These are phyloP conservation scores for Gouania willdenowi DNA, from an alignment of 2,797 vertebrate species.

Conservation along the genomic window DNA sequence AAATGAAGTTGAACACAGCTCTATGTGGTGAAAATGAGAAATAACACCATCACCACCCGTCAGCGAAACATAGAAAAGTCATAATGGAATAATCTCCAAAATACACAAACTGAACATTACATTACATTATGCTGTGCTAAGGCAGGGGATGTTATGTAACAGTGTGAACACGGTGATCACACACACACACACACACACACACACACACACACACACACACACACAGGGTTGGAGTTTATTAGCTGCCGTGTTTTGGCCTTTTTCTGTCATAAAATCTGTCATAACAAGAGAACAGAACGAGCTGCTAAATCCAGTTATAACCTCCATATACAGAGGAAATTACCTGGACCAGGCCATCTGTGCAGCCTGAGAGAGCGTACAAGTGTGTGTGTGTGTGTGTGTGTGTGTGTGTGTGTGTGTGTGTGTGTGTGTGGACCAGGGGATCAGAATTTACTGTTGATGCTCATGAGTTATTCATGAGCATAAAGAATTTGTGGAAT, in stretches of 20 bases:
- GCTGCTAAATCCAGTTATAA: constrained; percentile 78
- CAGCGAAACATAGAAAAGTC: constrained; percentile 44
- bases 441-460: constrained; percentile 45
- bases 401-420: neutral
- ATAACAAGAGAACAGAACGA: constrained; percentile 74
- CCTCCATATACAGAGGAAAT: constrained; percentile 72
- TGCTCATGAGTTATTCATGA: constrained; percentile 74
- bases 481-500: constrained; percentile 63
- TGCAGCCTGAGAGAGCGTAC: too few species aligned
- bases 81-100: constrained; percentile 62
- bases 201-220: neutral
- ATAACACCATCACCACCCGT: constrained; percentile 52
- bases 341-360: constrained; percentile 66
- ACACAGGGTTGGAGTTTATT: constrained; percentile 22
- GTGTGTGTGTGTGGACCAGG: constrained; percentile 17
- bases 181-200: constrained; percentile 20
- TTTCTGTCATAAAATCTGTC: constrained; percentile 72
- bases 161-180: constrained; percentile 31
- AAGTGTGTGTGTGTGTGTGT: constrained; percentile 40
- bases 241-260: constrained; percentile 44
- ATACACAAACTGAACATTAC: constrained; percentile 64
- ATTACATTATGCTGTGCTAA: constrained; percentile 59
- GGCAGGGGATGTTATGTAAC: constrained; percentile 54
- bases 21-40: constrained; percentile 61
- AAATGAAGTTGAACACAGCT: constrained; percentile 39